Evolutionary conservation across 1,140 invertebrate species (phyloP).

Genomic region (Brachionus calyciflorus): DNA sequence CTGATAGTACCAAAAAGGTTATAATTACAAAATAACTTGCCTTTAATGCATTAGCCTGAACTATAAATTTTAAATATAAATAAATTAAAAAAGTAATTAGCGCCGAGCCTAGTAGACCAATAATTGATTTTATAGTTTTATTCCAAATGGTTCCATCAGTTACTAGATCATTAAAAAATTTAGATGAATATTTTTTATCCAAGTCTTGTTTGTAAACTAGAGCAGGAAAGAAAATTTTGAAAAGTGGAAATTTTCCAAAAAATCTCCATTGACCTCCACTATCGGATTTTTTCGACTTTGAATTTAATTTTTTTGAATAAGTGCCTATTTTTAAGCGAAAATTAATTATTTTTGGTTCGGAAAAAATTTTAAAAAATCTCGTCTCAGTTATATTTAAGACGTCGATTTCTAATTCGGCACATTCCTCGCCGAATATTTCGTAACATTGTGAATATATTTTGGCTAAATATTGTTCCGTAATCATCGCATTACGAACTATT

Average conservation of each 20-base stretch:
- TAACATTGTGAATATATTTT: background rate
- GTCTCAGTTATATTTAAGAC: background rate
- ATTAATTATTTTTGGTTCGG: background rate
- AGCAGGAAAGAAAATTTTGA: conserved; percentile 14
- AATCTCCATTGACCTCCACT: background rate
- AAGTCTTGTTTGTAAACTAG: conserved; percentile 21
- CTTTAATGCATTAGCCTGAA: background rate
- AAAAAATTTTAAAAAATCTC: conserved; percentile 6
- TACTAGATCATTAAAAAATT: background rate
- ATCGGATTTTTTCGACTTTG: background rate
- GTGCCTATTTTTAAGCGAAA: conserved; percentile 24
- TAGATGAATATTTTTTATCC: background rate
- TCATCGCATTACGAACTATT: background rate
- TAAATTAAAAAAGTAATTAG: background rate
- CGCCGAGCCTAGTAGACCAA: background rate
- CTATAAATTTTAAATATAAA: background rate
- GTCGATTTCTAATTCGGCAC: background rate
- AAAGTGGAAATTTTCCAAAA: background rate
- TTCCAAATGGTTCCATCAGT: background rate
- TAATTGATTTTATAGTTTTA: background rate
- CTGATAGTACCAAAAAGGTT: background rate
- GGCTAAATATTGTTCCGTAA: background rate
- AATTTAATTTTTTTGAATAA: background rate
- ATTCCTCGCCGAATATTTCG: background rate
- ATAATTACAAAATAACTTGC: background rate